These are phyloP conservation scores for Macrocentrus cingulum DNA, from an alignment of 1,140 invertebrate genomes.

Conservation along the genomic window DNA sequence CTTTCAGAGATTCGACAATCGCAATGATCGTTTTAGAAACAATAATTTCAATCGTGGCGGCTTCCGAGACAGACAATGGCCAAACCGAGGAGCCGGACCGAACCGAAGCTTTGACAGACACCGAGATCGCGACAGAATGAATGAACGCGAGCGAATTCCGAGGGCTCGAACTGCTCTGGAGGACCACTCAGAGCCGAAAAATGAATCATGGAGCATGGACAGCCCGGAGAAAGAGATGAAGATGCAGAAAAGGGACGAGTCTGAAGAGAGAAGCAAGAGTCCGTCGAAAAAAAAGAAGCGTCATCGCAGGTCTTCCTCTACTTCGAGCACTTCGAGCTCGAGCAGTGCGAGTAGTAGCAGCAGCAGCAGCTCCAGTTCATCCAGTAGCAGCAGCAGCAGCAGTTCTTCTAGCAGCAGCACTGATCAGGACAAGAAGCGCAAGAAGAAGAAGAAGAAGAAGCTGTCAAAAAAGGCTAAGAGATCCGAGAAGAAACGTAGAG, in stretches of 20 bases:
- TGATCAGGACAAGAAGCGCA: conserved; percentile 27
- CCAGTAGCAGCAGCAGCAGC: background rate
- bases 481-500: conserved; percentile 39
- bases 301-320: background rate
- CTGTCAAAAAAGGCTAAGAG: conserved; percentile 45
- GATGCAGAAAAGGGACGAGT: background rate
- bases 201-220: background rate
- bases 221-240: background rate
- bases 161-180: background rate
- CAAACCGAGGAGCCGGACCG: background rate
- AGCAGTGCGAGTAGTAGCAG: background rate
- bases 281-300: background rate
- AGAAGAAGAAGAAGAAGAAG: conserved; percentile 33
- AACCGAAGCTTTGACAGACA: background rate
- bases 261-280: background rate
- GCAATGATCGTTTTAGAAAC: background rate
- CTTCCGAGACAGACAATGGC: background rate
- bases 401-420: conserved; percentile 1
- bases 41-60: background rate
- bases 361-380: background rate
- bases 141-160: background rate
- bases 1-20: background rate
- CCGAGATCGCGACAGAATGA: background rate
- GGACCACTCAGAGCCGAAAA: background rate
- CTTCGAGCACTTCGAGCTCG: background rate